A percentile compares a stretch with the other conserved stretches of the same genome.
Conservation (phyloP, 2,888 invertebrate species). For the Dynastes grantii region DNA sequence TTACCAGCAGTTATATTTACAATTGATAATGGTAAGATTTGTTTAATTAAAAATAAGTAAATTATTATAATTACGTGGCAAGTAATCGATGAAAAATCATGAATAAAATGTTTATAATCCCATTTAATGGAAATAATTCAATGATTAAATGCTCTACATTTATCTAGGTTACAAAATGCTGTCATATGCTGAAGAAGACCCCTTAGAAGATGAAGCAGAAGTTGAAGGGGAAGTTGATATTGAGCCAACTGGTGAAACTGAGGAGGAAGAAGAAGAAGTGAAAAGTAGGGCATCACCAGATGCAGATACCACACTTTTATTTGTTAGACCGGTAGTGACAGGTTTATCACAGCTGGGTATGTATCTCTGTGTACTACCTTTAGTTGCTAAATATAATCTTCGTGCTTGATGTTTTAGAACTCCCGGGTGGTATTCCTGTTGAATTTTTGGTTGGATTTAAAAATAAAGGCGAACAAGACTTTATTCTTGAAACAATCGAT, state of each 20-base stretch:
- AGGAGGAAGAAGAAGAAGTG: conserved; percentile 78
- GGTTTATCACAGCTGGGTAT: conserved; percentile 80
- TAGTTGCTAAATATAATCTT: too few species aligned
- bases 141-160: background rate
- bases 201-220: conserved; percentile 80
- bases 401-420: conserved; percentile 74
- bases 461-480: conserved; percentile 94
- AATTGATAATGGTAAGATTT: conserved; percentile 81
- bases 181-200: conserved; percentile 79
- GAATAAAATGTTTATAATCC: background rate
- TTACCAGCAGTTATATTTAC: conserved; percentile 82
- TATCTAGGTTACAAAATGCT: conserved; percentile 71
- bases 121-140: background rate
- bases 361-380: conserved; percentile 51
- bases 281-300: conserved; percentile 87
- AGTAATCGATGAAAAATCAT: background rate
- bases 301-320: conserved; percentile 92
- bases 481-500: conserved; percentile 93
- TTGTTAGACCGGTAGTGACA: conserved; percentile 83
- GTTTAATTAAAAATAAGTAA: conserved; percentile 55
- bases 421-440: conserved; percentile 93
- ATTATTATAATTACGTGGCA: conserved; percentile 71
- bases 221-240: conserved; percentile 79
- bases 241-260: conserved; percentile 75
- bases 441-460: conserved; percentile 97